Evolutionary conservation across 2,113 vertebrate genomes (phyloP), one percentile per base, ranked within the genome.

Genomic region (Syrmaticus mikado): DNA sequence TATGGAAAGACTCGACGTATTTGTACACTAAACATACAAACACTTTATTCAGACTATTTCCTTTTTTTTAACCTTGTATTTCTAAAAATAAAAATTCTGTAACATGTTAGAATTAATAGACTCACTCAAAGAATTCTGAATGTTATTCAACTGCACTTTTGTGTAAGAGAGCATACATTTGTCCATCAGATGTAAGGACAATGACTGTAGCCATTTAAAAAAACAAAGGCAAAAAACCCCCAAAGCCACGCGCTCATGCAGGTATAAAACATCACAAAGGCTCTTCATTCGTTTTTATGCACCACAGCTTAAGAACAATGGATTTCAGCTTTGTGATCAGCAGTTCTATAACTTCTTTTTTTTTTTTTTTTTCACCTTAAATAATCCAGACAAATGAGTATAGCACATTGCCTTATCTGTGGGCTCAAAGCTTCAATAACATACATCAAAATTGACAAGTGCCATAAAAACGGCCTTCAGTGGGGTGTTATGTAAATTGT

Each of bases 401-500:
- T 1, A 91, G 41, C 8, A 27, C 7, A 28, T 38, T 13, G 48
- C 21, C 48, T 24, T 48, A 24, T 48, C 22, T 50, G 48, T 50
- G 48, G 22, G 22, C 48, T 50, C 48, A 50, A 50, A 24, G 48
- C 48, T 50, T 50, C 48, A 94, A 91, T 90, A 95, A 68, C 64
- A 96, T 72, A 76, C 57, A 93, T 96, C 96, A 97, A 81, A 89
- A 87, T 46, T 89, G 72, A 95, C 45, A 75, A 61, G 75, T 95
- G 71, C 67, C 48, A 60, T 89, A 81, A 91, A 43, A 70, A 72
- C 77, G 85, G 64, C 80, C 79, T 97, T 94, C 81, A 48, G 27
- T 58, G 82, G 89, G 90, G 70, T 46, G 61, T 91, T 88, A 67
- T 89, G 80, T 93, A 97, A 96, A 97, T 97, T 96, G 41, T 62